Evolutionary conservation across 2,797 vertebrate species (phyloP), one percentile per base, ranked within the genome.

Genomic region (Tiaroga cobitis): DNA sequence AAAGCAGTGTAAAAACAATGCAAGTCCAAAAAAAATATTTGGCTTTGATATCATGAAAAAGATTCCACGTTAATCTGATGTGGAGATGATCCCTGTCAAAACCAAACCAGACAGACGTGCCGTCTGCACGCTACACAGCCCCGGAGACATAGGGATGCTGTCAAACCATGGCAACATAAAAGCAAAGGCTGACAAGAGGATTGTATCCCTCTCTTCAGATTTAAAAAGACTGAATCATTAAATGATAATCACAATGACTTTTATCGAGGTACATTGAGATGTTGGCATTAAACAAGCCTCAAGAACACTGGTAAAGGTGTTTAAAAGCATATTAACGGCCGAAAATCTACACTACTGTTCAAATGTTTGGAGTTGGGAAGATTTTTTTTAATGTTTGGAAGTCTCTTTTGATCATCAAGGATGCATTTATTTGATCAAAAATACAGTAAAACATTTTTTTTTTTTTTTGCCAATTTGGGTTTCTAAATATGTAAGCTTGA

Each of bases 161-260:
- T 86, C 81, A 81, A 75, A 70, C 32, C 76, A 51, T 49, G 29
- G 68, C 54, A 73, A 79, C 74, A 83, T 80, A n/a, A 87, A 80
- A 87, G 76, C 68, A 72, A 37, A 51, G 72, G 41, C 29, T 83
- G 77, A 80, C 74, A 65, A 15, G 85, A 81, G 24, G 9, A 54
- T 72, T 29, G 73, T 56, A 39, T 81, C 32, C 21, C 32, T n/a
- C 3, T 37, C 32, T 80, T 49, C 81, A 4, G 63, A 34, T 76
- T 69, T 43, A 16, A 34, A 76, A 69, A 8, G 61, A 84, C 19
- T 43, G 63, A 67, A 51, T 75, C 43, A 83, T 54, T 67, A 67
- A 49, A 39, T 24, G 7, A 82, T 65, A 8, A 32, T 32, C 39
- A 82, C 68, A 65, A 59, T 8, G 56, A 41, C 75, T 78, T 41